Evolutionary conservation across 2,888 invertebrate genomes (phyloP).

Genomic region (Capitulum mitella): DNA sequence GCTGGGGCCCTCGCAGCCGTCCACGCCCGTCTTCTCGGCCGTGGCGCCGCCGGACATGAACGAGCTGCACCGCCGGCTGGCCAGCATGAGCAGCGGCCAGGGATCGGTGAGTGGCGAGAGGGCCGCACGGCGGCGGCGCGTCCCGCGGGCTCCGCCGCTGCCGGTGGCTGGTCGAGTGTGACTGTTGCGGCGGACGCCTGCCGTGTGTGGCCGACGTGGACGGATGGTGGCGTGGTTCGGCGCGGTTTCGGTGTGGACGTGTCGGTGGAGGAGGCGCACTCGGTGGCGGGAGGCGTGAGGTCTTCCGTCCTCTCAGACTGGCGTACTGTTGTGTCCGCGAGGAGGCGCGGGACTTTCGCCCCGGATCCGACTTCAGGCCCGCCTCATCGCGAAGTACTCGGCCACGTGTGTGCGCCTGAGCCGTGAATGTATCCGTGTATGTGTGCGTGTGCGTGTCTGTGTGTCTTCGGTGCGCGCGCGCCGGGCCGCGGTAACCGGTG

Average conservation of each 20-base stretch:
- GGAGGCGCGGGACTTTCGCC: too few species aligned
- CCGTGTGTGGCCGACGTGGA: background rate
- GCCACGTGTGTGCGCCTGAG: too few species aligned
- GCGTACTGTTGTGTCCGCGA: too few species aligned
- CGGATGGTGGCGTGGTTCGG: background rate
- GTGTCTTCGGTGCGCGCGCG: too few species aligned
- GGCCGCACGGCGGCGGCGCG: background rate
- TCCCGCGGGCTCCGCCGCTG: background rate
- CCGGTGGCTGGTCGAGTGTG: background rate
- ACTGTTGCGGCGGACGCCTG: background rate
- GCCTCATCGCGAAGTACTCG: too few species aligned
- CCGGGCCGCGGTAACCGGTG: background rate
- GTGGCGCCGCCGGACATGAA: background rate
- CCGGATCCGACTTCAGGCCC: too few species aligned
- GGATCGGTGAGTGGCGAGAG: background rate
- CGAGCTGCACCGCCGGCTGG: constrained; percentile 22
- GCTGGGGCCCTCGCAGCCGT: background rate
- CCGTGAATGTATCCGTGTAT: too few species aligned
- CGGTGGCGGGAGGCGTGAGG: too few species aligned
- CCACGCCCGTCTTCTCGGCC: constrained; percentile 6
- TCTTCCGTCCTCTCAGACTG: too few species aligned
- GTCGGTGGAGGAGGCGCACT: too few species aligned
- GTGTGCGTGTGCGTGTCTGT: too few species aligned
- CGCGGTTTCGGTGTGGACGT: too few species aligned
- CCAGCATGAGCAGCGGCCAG: constrained; percentile 2